Evolutionary conservation across 2,888 invertebrate species (phyloP), one percentile per base, ranked within the genome.

Genomic region (Pecten maximus): DNA sequence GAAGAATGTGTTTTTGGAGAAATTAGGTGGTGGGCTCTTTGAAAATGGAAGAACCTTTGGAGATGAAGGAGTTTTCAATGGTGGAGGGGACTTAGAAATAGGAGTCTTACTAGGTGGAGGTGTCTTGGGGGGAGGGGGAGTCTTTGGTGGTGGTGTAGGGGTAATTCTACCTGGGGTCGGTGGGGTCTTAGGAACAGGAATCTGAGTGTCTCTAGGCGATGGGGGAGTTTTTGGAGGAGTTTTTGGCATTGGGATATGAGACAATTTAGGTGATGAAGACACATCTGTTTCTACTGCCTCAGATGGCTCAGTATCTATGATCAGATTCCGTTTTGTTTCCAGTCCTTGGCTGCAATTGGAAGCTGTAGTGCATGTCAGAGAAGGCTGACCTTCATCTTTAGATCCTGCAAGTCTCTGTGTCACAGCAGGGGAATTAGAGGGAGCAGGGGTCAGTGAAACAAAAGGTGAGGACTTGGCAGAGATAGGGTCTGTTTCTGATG

Each of bases 151-250:
- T 0, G 74, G 74, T 35, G 74, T 74, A 8, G 74, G 74, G 8
- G 74, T 74, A 74, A 74, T 35, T 74, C 74, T 28, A 35, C 74
- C 74, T 2, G 74, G 10, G 35, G 74, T 74, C 10, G 74, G 74
- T 74, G 74, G 74, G 8, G 74, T 74, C 35, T 74, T 74, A 23
- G 74, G 74, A 12, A 74, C 74, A 15, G 74, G 74, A 35, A 74
- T 74, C 10, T 16, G 35, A n/a, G 54, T 54, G 23, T 54, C 54
- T 23, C 54, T 19, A 3, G 74, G 74, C 10, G 74, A 74, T 35
- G 74, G 74, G 35, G 74, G 74, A 74, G 74, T 35, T 35, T 74
- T 74, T 35, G 74, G 74, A 74, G 74, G 74, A 35, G 74, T 74
- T 74, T 74, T 74, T 8, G 28, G 74, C 74, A 35, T 74, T 35